Base-by-base conservation (phyloP, 2,113 vertebrate species). In the Oreochromis tanganicae region DNA sequence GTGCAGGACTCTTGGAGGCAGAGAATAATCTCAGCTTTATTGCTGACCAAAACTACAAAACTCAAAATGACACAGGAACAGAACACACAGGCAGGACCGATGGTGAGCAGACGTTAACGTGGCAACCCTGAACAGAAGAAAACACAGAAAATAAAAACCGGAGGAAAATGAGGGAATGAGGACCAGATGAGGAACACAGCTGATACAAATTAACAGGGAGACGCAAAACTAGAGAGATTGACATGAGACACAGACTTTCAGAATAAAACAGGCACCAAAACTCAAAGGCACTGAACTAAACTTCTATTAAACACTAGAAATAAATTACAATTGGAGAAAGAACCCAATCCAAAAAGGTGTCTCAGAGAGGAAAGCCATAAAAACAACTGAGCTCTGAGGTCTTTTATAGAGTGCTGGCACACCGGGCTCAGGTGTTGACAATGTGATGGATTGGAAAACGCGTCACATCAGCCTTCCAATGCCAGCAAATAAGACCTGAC, bases 91-190 rank as follows among this genome's bases (percentile, higher is more conserved):
- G 24, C 1, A 3, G 56, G 24, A 0, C 56, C 3, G 0, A 29
- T 29, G 2, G 56, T 57, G 3, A 57, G 24, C 24, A 29, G 56
- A 57, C 0, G 0, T 57, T 29, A 57, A 57, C 0, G 24, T 27
- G 12, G 24, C 14, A 12, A 57, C 24, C 55, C 55, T 57, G 55
- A 24, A 29, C 24, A 57, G 24, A 57, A 57, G 55, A 0, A 57
- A 57, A 29, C 55, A 57, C 55, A 29, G 55, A 57, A 57, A 57
- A 57, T 57, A 57, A 56, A 13, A 0, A 27, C 21, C 2, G 4
- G 21, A 56, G 2, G 55, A 56, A 56, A 27, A 56, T 56, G 6
- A 56, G 54, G 54, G 52, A 55, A 55, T 55, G 52, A 21, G 52
- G n/a, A 54, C 9, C 52, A 55, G 52, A 55, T 55, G 52, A 55